Evolutionary conservation across 2,797 vertebrate genomes (phyloP), one percentile per base, ranked within the genome.

Genomic region (Typhlichthys subterraneus): DNA sequence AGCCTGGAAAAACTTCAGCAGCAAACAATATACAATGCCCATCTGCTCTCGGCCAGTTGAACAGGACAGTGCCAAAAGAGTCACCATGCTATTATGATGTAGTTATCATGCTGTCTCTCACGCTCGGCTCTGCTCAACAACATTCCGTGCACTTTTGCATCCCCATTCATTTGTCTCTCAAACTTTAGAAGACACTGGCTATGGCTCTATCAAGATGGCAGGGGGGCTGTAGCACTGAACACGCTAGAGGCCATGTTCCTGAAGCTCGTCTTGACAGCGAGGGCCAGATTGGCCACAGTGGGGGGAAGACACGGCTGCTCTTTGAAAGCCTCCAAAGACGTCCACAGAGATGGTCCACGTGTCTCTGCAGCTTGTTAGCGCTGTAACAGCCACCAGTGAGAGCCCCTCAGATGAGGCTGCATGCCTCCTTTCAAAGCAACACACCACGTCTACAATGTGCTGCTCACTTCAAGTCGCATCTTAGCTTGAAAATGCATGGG

Each of bases 331-430:
- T 85, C 75, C 76, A 69, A 70, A 69, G 78, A 72, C 42, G 81
- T 85, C 79, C 81, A 65, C 77, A 85, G 85, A 87, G 77, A 80
- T 72, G 75, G 82, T 79, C 79, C 77, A 79, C 76, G 63, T 8
- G 70, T 69, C 80, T 65, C 59, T 64, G 53, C 61, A 80, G 86
- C 85, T 85, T 88, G 84, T 88, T 88, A 87, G 88, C 81, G 60
- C 46, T 50, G 63, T 46, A 64, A 79, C 57, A 73, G 65, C 79
- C 77, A 75, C 48, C 69, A 10, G 13, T 61, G 47, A 46, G 56
- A 29, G 5, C 13, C 33, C 9, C 59, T 82, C 76, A 57, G 68
- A 79, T 52, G 77, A 65, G 73, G 79, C 72, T 63, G 13, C 51
- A 45, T 65, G 71, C 56, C 71, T 77, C 67, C 74, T 71, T 74